Evolutionary conservation across 2,113 vertebrate species (phyloP).

Genomic region (Aythya baeri): DNA sequence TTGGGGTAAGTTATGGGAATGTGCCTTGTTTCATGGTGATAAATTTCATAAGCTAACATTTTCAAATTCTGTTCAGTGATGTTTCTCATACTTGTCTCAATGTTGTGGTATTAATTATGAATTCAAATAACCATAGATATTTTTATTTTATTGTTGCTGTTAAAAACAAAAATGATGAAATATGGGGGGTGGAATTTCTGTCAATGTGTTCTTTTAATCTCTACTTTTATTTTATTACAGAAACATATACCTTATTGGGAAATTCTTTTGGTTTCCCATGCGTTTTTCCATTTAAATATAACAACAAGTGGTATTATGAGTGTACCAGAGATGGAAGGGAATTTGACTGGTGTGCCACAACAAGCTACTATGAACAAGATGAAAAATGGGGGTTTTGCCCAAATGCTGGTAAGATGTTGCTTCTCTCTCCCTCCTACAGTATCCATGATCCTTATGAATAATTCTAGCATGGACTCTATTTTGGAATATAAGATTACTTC

Average conservation of each 20-base stretch:
- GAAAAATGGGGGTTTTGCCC: conserved; percentile 94
- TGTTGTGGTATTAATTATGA: neutral
- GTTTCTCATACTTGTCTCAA: neutral
- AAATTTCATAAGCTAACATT: neutral
- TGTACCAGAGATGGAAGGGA: conserved; percentile 88
- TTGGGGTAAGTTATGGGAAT: neutral
- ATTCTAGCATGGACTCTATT: neutral
- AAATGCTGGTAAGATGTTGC: conserved; percentile 80
- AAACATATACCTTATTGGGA: conserved; percentile 88
- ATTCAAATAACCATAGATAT: neutral
- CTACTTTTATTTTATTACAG: conserved; percentile 74
- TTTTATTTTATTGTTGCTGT: neutral
- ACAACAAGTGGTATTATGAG: conserved; percentile 88
- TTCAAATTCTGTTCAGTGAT: neutral
- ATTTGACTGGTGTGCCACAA: conserved; percentile 89
- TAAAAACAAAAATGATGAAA: neutral
- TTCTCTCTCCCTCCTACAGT: neutral
- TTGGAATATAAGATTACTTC: conserved; percentile 22
- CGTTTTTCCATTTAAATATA: conserved; percentile 90
- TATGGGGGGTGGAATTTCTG: accelerated
- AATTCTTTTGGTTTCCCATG: conserved; percentile 89
- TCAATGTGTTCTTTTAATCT: neutral
- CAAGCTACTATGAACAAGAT: conserved; percentile 84
- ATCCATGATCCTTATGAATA: neutral
- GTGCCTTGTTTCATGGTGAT: neutral